Conservation (phyloP, 1,140 invertebrate genomes). For the Drosophila nasuta region DNA sequence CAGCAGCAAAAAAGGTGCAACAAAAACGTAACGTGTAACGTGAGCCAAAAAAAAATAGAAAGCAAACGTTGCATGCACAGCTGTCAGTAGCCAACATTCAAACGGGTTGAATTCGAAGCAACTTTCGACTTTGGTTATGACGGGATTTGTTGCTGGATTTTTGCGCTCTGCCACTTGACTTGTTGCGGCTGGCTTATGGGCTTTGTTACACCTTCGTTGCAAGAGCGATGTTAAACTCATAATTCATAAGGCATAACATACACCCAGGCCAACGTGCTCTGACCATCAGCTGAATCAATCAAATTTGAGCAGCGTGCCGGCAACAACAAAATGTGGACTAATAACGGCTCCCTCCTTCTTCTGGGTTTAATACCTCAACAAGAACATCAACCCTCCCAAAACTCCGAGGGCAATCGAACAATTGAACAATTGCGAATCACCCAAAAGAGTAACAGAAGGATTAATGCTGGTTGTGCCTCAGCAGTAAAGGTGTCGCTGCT, state of each 20-base stretch:
- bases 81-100: slow-evolving; percentile 52
- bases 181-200: slow-evolving; percentile 46
- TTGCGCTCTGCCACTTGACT: slow-evolving; percentile 60
- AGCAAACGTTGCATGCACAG: slow-evolving; percentile 25
- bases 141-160: slow-evolving; percentile 19
- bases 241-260: slow-evolving; percentile 58
- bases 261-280: background rate
- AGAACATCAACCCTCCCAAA: slow-evolving; percentile 38
- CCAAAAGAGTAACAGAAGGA: slow-evolving; percentile 67
- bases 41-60: background rate
- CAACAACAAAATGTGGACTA: slow-evolving; percentile 63
- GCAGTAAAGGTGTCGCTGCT: slow-evolving; percentile 69
- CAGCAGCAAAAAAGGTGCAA: slow-evolving; percentile 52
- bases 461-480: slow-evolving; percentile 83
- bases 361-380: slow-evolving; percentile 21
- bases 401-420: slow-evolving; percentile 53
- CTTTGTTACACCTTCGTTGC: slow-evolving; percentile 48
- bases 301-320: slow-evolving; percentile 57
- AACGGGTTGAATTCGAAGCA: slow-evolving; percentile 9
- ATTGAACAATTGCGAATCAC: slow-evolving; percentile 77
- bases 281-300: slow-evolving; percentile 54
- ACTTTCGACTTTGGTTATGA: slow-evolving; percentile 13
- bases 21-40: slow-evolving; percentile 56
- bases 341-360: slow-evolving; percentile 17
- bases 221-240: slow-evolving; percentile 48